Conservation (phyloP, 2,113 vertebrate species). For the Melanerpes aurifrons region DNA sequence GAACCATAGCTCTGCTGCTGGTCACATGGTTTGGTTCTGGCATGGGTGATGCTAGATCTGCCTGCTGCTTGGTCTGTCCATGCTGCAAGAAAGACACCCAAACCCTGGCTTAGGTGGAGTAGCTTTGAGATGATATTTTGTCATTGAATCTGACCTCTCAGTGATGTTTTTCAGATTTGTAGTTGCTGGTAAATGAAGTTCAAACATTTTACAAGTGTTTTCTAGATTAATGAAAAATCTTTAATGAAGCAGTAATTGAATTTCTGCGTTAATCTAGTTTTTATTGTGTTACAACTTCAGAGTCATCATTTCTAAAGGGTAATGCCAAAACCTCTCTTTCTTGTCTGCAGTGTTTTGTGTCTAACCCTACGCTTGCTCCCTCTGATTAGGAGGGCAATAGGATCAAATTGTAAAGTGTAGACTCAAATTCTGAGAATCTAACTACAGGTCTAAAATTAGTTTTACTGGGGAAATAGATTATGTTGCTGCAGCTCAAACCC, state of each 20-base stretch:
- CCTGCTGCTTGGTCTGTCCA: background rate
- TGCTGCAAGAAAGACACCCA: background rate
- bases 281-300: constrained; percentile 41
- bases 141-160: background rate
- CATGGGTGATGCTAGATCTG: background rate
- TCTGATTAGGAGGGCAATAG: background rate
- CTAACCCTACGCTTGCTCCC: background rate
- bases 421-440: background rate
- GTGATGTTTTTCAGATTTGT: background rate
- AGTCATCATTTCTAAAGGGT: background rate
- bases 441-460: background rate
- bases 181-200: background rate
- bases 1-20: background rate
- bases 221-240: constrained; percentile 16
- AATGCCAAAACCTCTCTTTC: background rate
- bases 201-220: constrained; percentile 28
- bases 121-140: background rate
- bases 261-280: constrained; percentile 50
- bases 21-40: background rate
- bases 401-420: background rate
- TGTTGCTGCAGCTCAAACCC: background rate
- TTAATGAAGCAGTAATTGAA: constrained; percentile 39
- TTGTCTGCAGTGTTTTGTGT: background rate
- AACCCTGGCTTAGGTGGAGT: background rate
- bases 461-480: background rate